Evolutionary conservation across 2,797 vertebrate species (phyloP).

Genomic region (Gorsachius magnificus): DNA sequence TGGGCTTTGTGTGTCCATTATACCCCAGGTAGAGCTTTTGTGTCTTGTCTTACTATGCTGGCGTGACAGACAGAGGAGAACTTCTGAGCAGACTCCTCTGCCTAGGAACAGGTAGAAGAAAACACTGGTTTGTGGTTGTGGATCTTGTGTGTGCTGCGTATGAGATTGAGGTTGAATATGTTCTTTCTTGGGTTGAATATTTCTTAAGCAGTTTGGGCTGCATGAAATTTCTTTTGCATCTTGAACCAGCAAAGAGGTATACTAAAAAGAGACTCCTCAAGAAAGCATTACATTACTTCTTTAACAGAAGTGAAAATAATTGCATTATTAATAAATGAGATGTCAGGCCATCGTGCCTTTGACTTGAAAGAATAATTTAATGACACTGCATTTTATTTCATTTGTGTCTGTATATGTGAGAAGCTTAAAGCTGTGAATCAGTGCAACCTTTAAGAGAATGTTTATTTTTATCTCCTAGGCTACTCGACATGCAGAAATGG

Average conservation of each 20-base stretch:
- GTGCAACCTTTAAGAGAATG: not conserved
- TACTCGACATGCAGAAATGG: slow-evolving; percentile 95
- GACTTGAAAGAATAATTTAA: not conserved
- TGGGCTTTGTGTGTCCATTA: not conserved
- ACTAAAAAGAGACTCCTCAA: not conserved
- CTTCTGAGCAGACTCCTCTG: not conserved
- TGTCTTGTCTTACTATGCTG: not conserved
- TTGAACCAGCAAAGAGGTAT: not conserved
- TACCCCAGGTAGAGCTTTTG: not conserved
- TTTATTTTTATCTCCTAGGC: slow-evolving; percentile 75
- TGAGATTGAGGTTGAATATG: not conserved
- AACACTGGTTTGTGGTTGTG: not conserved
- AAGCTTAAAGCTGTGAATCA: not conserved
- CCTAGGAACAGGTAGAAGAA: not conserved
- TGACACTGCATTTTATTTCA: not conserved
- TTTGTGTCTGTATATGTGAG: not conserved
- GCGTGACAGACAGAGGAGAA: not conserved
- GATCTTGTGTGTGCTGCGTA: not conserved
- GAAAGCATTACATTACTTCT: not conserved
- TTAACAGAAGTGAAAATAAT: not conserved
- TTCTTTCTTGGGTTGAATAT: not conserved
- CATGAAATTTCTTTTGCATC: not conserved
- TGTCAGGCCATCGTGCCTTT: not conserved
- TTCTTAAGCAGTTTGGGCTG: not conserved
- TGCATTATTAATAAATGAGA: not conserved